phyloP scores from a whole-genome alignment of 2,797 vertebrate genomes.

The Myotis findleyi region DNA sequence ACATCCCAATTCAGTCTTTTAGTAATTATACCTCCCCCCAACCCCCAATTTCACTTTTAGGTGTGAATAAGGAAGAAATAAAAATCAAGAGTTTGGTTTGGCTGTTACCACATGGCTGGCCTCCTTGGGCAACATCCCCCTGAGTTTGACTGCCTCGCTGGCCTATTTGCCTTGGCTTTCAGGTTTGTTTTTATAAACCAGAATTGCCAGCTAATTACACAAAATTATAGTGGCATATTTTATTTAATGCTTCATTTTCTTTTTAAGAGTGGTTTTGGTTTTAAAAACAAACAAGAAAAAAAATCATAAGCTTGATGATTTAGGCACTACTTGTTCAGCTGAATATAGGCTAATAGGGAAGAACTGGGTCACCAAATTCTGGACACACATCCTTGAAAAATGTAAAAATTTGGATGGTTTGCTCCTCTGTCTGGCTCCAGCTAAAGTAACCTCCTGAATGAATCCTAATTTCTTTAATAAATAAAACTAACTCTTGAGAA shows the following conservation, averaged over 20 bases:
- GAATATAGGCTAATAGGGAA: neutral
- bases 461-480: constrained; percentile 47
- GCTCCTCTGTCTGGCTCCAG: constrained; percentile 13
- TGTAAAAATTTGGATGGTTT: neutral
- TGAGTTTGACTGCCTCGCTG: neutral
- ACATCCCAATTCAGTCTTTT: neutral
- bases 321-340: neutral
- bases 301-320: neutral
- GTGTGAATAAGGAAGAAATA: neutral
- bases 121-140: neutral
- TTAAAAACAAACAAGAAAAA: neutral
- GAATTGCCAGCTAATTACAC: constrained; percentile 19
- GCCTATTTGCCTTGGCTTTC: constrained; percentile 38
- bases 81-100: neutral
- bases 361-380: neutral
- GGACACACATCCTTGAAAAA: constrained; percentile 21
- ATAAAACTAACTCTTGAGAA: constrained; percentile 47
- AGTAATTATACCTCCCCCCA: neutral
- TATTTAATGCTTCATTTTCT: constrained; percentile 48
- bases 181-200: constrained; percentile 25
- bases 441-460: constrained; percentile 7
- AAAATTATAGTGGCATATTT: constrained; percentile 38
- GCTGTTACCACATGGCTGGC: neutral
- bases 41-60: neutral
- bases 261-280: constrained; percentile 20